Evolutionary conservation across 2,797 vertebrate species (phyloP), one percentile per base, ranked within the genome.

Genomic region (Philypnodon macrostomus): DNA sequence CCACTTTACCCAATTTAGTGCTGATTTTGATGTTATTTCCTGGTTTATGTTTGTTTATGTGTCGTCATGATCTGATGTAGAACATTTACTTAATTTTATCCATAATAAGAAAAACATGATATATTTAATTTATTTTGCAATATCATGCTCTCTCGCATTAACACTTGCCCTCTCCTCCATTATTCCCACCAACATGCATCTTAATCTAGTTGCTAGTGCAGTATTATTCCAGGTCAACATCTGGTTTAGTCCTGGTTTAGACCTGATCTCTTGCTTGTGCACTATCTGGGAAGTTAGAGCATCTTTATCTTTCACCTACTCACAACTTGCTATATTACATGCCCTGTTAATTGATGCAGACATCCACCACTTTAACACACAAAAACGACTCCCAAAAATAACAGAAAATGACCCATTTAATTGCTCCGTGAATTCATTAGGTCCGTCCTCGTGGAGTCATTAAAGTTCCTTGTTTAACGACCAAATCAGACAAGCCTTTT

Each of bases 321-420:
- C 32, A 13, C 32, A 33, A 13, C 14, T 7, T 7, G 5, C 26
- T 17, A 29, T 15, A 29, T 44, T 44, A 30, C 26, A 42, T 7
- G 9, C 10, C 5, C 14, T 12, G 40, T 9, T 10, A 42, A 10
- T 14, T 5, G 14, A 33, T 15, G 32, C 32, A 33, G 13, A 33
- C 32, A 33, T n/a, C n/a, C 13, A 33, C 32, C n/a, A 33, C n/a
- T 7, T 14, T 15, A 13, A 13, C 32, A 13, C n/a, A 21, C 23
- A 13, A 24, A 14, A 41, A 15, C 26, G 27, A 8, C 8, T 29
- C 27, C 13, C 32, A 13, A 15, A 33, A 15, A 27, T 27, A 30
- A 29, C 40, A 29, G 40, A 44, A 11, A 41, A 44, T 30, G 24
- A 44, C 40, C 26, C 40, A 17, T 44, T 44, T 19, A 41, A 40